These are phyloP conservation scores for Camponotus floridanus DNA, from an alignment of 1,140 invertebrate species.

Conservation along the genomic window DNA sequence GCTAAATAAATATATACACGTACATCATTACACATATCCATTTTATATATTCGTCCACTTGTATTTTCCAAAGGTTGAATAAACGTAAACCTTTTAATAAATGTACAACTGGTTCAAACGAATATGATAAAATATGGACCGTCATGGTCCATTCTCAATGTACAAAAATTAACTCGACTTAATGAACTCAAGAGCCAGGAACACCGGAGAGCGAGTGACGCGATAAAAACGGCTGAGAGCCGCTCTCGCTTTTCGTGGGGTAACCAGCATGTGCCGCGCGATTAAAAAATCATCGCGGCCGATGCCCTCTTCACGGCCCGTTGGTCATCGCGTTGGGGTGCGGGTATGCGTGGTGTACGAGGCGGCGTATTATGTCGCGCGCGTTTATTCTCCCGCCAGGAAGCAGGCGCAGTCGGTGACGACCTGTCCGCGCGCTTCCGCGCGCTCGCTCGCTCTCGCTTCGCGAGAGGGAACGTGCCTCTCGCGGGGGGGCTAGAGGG, in stretches of 20 bases:
- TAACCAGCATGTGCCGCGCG: constrained; percentile 65
- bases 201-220: not conserved
- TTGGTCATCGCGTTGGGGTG: constrained; percentile 72
- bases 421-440: constrained; percentile 66
- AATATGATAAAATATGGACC: constrained; percentile 6
- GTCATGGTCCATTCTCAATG: not conserved
- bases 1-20: not conserved
- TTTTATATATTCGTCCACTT: not conserved
- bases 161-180: not conserved
- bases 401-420: constrained; percentile 72
- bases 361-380: constrained; percentile 69
- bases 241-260: constrained; percentile 66
- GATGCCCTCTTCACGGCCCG: constrained; percentile 75
- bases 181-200: not conserved
- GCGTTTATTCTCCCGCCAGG: constrained; percentile 65
- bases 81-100: not conserved
- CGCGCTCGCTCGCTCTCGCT: constrained; percentile 37
- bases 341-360: constrained; percentile 52
- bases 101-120: not conserved
- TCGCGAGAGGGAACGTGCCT: constrained; percentile 62
- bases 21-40: not conserved
- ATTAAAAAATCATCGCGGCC: constrained; percentile 76
- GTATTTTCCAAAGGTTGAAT: not conserved
- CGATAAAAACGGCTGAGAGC: constrained; percentile 63
- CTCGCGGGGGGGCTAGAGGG: constrained; percentile 44